Percentiles rank a stretch among this genome's conserved stretches.
phyloP scores from a whole-genome alignment of 2,888 invertebrate species.

The Parnassius apollo region DNA sequence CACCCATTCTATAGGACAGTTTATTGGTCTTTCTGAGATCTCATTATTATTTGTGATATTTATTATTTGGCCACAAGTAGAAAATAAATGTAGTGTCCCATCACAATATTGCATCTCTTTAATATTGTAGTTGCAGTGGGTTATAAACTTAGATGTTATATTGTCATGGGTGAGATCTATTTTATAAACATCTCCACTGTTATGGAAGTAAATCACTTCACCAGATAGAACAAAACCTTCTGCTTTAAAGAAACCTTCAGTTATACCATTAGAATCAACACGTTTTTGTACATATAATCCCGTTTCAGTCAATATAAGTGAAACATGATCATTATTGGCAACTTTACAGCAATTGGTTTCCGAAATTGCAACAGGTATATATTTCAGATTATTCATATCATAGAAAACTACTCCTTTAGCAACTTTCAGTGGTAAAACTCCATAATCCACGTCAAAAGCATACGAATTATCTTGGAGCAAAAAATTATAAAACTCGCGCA shows the following conservation, averaged over 20 bases:
- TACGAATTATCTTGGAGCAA: constrained; percentile 53
- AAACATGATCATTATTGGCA: constrained; percentile 51
- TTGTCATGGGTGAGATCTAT: constrained; percentile 47
- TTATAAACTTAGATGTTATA: constrained; percentile 47
- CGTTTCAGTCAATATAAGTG: constrained; percentile 52
- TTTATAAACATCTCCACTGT: constrained; percentile 53
- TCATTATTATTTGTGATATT: constrained; percentile 41
- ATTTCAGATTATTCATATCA: constrained; percentile 53
- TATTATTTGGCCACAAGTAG: constrained; percentile 60
- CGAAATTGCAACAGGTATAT: constrained; percentile 57
- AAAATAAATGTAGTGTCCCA: constrained; percentile 50
- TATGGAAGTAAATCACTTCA: constrained; percentile 50
- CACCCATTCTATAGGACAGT: constrained; percentile 60
- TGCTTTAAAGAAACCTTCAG: constrained; percentile 57
- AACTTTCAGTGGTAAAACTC: constrained; percentile 58
- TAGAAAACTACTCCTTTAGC: constrained; percentile 55
- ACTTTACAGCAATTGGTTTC: constrained; percentile 57
- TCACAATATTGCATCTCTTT: constrained; percentile 55
- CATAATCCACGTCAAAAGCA: constrained; percentile 51
- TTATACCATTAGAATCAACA: constrained; percentile 40
- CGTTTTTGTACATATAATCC: constrained; percentile 55
- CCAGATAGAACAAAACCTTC: constrained; percentile 55
- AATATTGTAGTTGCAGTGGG: constrained; percentile 55
- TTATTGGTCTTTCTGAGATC: constrained; percentile 41
- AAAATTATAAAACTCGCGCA: constrained; percentile 59